Conservation (phyloP, 2,797 vertebrate species). For the Tolypeutes matacus region DNA sequence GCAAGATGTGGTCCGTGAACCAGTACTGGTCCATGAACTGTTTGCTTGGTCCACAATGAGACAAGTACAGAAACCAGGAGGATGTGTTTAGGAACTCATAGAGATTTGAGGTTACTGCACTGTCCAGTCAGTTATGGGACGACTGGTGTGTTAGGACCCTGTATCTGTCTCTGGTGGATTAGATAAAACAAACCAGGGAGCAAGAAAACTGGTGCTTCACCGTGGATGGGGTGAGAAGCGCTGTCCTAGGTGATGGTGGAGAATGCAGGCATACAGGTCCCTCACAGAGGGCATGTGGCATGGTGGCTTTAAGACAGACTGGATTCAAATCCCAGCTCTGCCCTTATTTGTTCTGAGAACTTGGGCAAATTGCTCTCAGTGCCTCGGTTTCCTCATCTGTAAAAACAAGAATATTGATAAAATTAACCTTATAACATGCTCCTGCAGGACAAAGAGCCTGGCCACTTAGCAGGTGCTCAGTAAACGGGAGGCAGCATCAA, state of each 20-base stretch:
- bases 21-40: neutral
- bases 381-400: slow-evolving; percentile 33
- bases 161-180: neutral
- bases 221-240: neutral
- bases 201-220: neutral
- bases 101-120: neutral
- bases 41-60: neutral
- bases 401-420: neutral
- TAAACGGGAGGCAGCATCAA: neutral
- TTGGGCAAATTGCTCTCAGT: neutral
- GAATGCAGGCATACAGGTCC: neutral
- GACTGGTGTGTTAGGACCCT: neutral
- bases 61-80: neutral
- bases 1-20: neutral
- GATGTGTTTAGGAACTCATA: neutral
- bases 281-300: neutral
- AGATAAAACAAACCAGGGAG: neutral
- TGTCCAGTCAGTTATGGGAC: neutral
- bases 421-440: slow-evolving; percentile 16
- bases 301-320: neutral
- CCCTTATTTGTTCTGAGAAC: neutral
- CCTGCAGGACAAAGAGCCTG: neutral
- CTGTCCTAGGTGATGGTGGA: neutral
- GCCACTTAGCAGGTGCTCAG: neutral
- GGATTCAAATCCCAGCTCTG: neutral